A percentile compares a stretch with the other conserved stretches of the same genome.
Conservation (phyloP, 2,888 invertebrate genomes). For the Tuberolachnus salignus region DNA sequence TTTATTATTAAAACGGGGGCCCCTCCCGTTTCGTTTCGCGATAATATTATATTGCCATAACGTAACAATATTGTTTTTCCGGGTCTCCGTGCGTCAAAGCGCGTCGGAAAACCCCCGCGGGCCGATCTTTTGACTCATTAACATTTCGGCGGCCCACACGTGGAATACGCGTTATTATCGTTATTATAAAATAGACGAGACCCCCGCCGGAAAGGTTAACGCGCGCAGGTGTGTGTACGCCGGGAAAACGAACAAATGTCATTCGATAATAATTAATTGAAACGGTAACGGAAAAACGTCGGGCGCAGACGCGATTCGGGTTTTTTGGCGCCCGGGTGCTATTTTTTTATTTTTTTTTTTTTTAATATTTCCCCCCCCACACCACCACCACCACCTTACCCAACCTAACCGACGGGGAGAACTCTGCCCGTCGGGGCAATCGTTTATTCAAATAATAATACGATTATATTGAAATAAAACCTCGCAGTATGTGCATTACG, state of each 20-base stretch:
- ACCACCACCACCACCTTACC: too few species aligned
- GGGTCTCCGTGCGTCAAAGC: slow-evolving; percentile 10
- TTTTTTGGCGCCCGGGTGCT: too few species aligned
- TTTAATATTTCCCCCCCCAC: too few species aligned
- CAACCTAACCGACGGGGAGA: too few species aligned
- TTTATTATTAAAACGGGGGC: slow-evolving; percentile 37
- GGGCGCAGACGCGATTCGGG: not conserved
- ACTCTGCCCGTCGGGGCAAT: too few species aligned
- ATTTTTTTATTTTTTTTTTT: too few species aligned
- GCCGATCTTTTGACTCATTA: slow-evolving; percentile 51
- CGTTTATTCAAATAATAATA: too few species aligned
- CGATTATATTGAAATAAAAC: too few species aligned
- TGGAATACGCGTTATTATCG: slow-evolving; percentile 28
- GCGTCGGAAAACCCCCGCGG: slow-evolving; percentile 36
- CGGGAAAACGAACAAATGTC: slow-evolving; percentile 46
- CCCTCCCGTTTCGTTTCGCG: not conserved
- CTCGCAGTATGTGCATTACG: too few species aligned
- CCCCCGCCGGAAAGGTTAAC: slow-evolving; percentile 43
- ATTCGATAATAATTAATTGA: slow-evolving; percentile 50
- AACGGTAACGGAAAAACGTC: too few species aligned
- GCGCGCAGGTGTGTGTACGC: not conserved
- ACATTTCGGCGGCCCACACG: slow-evolving; percentile 48
- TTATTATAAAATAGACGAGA: not conserved
- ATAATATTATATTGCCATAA: not conserved
- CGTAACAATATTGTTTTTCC: slow-evolving; percentile 25